A percentile compares a stretch with the other conserved stretches of the same genome.
Evolutionary conservation across 2,797 vertebrate species (phyloP).

Genomic region (Sebastes taczanowskii): DNA sequence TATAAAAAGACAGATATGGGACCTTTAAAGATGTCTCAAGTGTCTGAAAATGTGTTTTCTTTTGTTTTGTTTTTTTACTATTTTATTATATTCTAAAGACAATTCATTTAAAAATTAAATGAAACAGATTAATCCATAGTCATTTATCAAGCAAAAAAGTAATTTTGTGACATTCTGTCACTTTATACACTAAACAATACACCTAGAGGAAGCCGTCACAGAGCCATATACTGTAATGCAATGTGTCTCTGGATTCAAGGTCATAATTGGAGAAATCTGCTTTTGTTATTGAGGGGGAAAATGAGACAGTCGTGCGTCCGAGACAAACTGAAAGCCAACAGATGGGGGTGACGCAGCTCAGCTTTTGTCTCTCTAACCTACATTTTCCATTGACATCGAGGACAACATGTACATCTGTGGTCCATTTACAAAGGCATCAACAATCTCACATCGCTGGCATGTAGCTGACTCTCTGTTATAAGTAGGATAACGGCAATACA

Average conservation of each 20-base stretch:
- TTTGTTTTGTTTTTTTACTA: not conserved
- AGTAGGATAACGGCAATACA: slow-evolving; percentile 63
- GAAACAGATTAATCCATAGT: not conserved
- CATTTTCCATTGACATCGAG: slow-evolving; percentile 1
- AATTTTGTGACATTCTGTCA: not conserved
- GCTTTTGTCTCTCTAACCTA: slow-evolving; percentile 6
- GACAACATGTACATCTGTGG: slow-evolving; percentile 18
- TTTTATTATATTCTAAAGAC: not conserved
- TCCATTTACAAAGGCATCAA: slow-evolving; percentile 19
- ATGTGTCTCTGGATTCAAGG: not conserved
- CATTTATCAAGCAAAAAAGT: not conserved
- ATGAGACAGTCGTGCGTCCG: not conserved
- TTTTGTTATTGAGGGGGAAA: not conserved
- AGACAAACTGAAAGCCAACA: slow-evolving; percentile 2
- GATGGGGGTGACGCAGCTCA: not conserved
- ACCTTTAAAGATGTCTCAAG: no score
- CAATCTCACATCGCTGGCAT: slow-evolving; percentile 40
- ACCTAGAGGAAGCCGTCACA: not conserved
- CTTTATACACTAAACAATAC: not conserved
- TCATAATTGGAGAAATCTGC: not conserved
- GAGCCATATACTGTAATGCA: not conserved
- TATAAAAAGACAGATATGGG: no score
- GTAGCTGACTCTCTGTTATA: slow-evolving; percentile 32
- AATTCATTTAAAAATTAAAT: not conserved
- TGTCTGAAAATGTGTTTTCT: not conserved